Conservation (phyloP, 2,888 invertebrate species). For the Torymus auratus region DNA sequence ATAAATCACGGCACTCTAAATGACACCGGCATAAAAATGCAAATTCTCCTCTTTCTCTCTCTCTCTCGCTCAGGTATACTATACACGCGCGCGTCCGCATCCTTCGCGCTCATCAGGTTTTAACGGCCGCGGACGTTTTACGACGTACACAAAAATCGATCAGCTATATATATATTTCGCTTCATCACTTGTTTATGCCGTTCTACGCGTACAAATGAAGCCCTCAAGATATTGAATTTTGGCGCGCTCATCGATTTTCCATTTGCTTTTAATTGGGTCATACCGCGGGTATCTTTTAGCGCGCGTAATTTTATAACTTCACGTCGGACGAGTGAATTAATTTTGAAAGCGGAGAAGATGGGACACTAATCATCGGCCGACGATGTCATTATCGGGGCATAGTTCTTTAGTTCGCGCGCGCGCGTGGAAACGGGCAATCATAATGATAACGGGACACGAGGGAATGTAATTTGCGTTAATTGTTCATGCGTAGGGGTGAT, state of each 20-base stretch:
- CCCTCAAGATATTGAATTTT: slow-evolving; percentile 33
- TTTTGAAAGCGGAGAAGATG: too few species aligned
- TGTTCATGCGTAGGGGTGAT: background rate
- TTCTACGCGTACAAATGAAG: background rate
- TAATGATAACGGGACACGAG: slow-evolving; percentile 9
- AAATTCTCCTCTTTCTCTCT: too few species aligned
- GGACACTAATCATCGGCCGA: slow-evolving; percentile 23
- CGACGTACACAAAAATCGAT: too few species aligned
- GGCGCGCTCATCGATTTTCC: slow-evolving; percentile 30
- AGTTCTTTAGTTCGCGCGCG: background rate
- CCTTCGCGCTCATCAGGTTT: too few species aligned
- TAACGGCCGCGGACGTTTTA: too few species aligned
- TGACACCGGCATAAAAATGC: too few species aligned
- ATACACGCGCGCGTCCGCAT: too few species aligned
- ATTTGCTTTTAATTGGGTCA: slow-evolving; percentile 45
- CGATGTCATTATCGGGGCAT: slow-evolving; percentile 38
- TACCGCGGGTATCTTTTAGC: slow-evolving; percentile 11
- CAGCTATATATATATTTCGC: too few species aligned
- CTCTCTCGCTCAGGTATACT: too few species aligned
- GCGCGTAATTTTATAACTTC: slow-evolving; percentile 36
- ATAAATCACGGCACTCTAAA: too few species aligned
- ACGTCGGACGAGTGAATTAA: slow-evolving; percentile 13
- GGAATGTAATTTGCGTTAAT: slow-evolving; percentile 29
- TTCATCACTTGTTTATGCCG: background rate
- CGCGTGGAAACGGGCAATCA: slow-evolving; percentile 1